A percentile compares a stretch with the other conserved stretches of the same genome.
These are phyloP conservation scores for Cheirogaleus medius DNA, from an alignment of 2,113 vertebrate species.

Conservation along the genomic window DNA sequence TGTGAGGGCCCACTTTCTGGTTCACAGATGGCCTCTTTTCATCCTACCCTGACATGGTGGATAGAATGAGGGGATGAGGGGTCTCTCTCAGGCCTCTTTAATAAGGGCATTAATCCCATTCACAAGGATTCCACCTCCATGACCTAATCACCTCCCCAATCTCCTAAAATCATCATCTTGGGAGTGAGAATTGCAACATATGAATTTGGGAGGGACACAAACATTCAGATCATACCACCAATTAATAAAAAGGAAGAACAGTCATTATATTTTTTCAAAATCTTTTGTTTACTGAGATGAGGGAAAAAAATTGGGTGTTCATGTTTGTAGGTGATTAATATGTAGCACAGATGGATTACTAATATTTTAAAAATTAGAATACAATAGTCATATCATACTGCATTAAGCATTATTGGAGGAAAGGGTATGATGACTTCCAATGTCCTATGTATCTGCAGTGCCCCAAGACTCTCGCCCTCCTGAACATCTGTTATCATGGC, in stretches of 20 bases:
- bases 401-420: not conserved
- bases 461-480: not conserved
- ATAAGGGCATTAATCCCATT: not conserved
- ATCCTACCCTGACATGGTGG: not conserved
- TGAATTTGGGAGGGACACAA: not conserved
- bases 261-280: conserved; percentile 1
- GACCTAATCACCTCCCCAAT: not conserved
- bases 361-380: not conserved
- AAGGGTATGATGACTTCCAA: not conserved
- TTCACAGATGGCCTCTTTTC: not conserved
- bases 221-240: not conserved
- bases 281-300: not conserved
- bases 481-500: not conserved
- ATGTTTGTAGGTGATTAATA: not conserved
- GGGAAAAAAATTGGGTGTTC: not conserved
- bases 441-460: not conserved
- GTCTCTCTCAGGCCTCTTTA: not conserved
- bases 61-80: not conserved
- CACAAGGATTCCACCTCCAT: not conserved
- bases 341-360: not conserved
- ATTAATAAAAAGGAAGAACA: not conserved
- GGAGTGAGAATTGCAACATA: not conserved
- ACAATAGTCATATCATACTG: not conserved
- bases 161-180: not conserved
- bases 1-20: not conserved